Evolutionary conservation across 2,113 vertebrate genomes (phyloP), one percentile per base, ranked within the genome.

Genomic region (Saguinus imperator): DNA sequence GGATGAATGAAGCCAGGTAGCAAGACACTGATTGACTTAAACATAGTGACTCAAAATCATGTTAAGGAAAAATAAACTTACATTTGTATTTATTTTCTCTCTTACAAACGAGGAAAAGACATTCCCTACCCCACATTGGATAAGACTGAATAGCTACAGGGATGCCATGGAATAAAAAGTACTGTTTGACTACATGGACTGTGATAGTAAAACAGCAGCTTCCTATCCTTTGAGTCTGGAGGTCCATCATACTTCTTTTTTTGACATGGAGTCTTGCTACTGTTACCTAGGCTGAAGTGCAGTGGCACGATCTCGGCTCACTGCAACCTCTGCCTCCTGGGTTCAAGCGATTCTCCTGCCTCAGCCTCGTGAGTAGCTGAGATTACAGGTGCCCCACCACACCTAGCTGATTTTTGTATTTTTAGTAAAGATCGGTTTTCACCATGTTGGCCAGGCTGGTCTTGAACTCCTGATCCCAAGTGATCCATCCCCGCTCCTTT

Each of bases 41-140:
- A 83, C 32, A 61, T 35, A 82, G 8, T 82, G 66, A 50, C 61
- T 84, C 17, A 66, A 75, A 68, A 50, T 68, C 75, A 18, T 52
- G 76, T 43, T 61, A 93, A 97, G 43, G 55, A 94, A 92, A 89
- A 85, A 58, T 64, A 52, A 85, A 82, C 25, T 95, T 96, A 61
- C 37, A 68, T 96, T 75, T 93, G 14, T 79, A 93, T 64, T 96
- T 95, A 85, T 95, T 84, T 92, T 89, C 76, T 91, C 40, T 93
- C 75, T 85, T 95, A 72, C 57, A 88, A 92, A 94, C 50, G 58
- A 89, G 72, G 20, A n/a, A 92, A 61, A 91, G 92, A 61, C n/a
- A 80, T 81, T 95, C 35, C 13, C 58, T 96, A 79, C 16, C 45
- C 45, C 55, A 85, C 85, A 85, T 64, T 82, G 82, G 25, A 73